phyloP scores from a whole-genome alignment of 2,113 vertebrate species.

The Pituophis catenifer region DNA sequence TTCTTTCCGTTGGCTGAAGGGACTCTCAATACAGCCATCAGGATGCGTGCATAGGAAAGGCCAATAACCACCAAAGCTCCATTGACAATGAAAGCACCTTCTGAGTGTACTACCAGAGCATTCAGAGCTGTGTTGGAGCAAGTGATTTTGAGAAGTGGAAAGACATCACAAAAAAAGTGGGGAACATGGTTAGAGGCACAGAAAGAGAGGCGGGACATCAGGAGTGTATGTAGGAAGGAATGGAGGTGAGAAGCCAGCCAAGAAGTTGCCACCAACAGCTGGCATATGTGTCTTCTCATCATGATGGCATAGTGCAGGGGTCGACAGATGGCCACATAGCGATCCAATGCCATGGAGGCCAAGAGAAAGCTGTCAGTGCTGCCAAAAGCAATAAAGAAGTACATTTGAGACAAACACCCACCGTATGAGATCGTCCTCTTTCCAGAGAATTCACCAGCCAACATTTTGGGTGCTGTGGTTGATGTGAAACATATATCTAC shows the following conservation, averaged over 20 bases:
- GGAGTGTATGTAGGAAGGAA: slow-evolving; percentile 29
- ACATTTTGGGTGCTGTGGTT: slow-evolving; percentile 47
- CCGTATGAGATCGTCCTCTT: slow-evolving; percentile 37
- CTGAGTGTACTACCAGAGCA: slow-evolving; percentile 36
- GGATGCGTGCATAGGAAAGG: slow-evolving; percentile 51
- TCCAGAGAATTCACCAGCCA: slow-evolving; percentile 18
- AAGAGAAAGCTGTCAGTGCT: slow-evolving; percentile 47
- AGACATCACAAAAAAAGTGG: slow-evolving; percentile 56
- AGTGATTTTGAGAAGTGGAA: slow-evolving; percentile 55
- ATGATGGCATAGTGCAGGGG: slow-evolving; percentile 34
- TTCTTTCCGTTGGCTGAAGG: slow-evolving; percentile 31
- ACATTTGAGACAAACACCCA: slow-evolving; percentile 50
- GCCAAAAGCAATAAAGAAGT: slow-evolving; percentile 51
- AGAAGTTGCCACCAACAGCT: slow-evolving; percentile 33
- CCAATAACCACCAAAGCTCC: slow-evolving; percentile 43
- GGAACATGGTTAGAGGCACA: slow-evolving; percentile 46
- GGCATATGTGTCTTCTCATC: slow-evolving; percentile 19
- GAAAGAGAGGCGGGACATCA: slow-evolving; percentile 52
- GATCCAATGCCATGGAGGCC: background rate
- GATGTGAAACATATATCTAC: slow-evolving; percentile 48
- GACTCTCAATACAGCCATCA: slow-evolving; percentile 37
- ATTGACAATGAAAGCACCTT: slow-evolving; percentile 38
- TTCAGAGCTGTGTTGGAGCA: slow-evolving; percentile 49
- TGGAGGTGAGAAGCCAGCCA: slow-evolving; percentile 50
- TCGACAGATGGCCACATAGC: background rate